Evolutionary conservation across 1,140 invertebrate genomes (phyloP).

Genomic region (Anadara kagoshimensis): DNA sequence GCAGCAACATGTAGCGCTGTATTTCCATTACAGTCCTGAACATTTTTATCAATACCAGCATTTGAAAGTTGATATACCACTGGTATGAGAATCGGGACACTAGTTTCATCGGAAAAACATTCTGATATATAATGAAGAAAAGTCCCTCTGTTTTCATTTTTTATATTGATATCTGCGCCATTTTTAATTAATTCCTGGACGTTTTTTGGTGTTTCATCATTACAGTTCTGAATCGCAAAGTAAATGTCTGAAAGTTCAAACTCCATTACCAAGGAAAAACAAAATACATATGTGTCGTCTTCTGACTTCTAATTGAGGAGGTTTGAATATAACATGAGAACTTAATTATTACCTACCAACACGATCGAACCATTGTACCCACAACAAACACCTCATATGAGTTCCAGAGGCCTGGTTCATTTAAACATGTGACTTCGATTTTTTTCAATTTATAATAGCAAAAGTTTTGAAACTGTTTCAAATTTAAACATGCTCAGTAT

Average conservation of each 20-base stretch:
- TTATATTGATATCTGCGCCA: conserved; percentile 1
- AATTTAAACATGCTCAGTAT: too few species aligned
- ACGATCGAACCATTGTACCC: too few species aligned
- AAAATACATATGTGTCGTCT: too few species aligned
- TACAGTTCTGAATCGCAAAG: background rate
- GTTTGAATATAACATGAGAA: too few species aligned
- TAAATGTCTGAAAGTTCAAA: background rate
- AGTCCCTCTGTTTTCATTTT: background rate
- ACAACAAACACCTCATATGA: too few species aligned
- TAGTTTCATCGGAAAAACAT: background rate
- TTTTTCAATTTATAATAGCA: too few species aligned
- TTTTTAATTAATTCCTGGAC: conserved; percentile 9
- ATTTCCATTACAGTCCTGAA: conserved; percentile 1
- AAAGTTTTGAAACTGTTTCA: too few species aligned
- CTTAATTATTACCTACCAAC: too few species aligned
- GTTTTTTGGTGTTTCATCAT: conserved; percentile 6
- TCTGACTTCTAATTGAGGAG: too few species aligned
- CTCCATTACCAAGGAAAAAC: too few species aligned
- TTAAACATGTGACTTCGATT: too few species aligned
- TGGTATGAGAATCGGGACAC: conserved; percentile 3
- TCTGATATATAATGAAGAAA: conserved; percentile 16
- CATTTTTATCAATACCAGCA: conserved; percentile 8
- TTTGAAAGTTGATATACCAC: conserved; percentile 17
- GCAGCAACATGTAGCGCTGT: conserved; percentile 5
- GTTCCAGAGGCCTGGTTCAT: too few species aligned